Base-by-base conservation (phyloP, 2,113 vertebrate species). In the Paraplagusia blochii region DNA sequence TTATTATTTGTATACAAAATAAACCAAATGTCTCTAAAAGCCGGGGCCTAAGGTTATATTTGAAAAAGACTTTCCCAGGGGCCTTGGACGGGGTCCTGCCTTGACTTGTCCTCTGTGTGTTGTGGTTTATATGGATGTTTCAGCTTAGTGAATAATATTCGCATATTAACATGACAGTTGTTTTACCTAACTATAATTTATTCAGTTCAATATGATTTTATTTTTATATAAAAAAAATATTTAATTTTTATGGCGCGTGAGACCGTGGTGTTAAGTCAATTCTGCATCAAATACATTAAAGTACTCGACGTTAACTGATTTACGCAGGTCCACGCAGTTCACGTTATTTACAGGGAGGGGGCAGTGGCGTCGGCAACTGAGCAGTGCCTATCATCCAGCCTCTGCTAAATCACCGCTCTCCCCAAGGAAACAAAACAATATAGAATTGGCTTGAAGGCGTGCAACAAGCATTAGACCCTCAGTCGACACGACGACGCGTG, bases 361-460 rank as follows among this genome's bases (percentile, higher is more conserved):
- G 87, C 84, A 80, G 74, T 55, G 76, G 61, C 68, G 79, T 11
- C 67, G 65, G 65, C 64, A 69, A 83, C 82, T 73, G 66, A 83
- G 81, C 82, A 46, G 13, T 42, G 79, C 77, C 63, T 76, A 71
- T 47, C 80, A 59, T 29, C 22, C 22, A 76, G 73, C 80, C 65
- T 72, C 3, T 49, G 78, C 79, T 83, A 87, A 86, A 86, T 83
- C 84, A 75, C 74, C 79, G 83, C 80, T 85, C 83, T 81, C 80
- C 84, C 80, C 82, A 79, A 79, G 85, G 88, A 84, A 86, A 90
- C 89, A 82, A 86, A 90, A 90, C 84, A 85, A 83, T 82, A 81
- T 74, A 76, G 71, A 70, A 55, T 63, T 9, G 70, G 81, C 48
- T 74, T 66, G 69, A 80, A 76, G 67, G 75, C 67, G 82, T 80